phyloP scores from a whole-genome alignment of 2,888 invertebrate species.

The Ischnura elegans region DNA sequence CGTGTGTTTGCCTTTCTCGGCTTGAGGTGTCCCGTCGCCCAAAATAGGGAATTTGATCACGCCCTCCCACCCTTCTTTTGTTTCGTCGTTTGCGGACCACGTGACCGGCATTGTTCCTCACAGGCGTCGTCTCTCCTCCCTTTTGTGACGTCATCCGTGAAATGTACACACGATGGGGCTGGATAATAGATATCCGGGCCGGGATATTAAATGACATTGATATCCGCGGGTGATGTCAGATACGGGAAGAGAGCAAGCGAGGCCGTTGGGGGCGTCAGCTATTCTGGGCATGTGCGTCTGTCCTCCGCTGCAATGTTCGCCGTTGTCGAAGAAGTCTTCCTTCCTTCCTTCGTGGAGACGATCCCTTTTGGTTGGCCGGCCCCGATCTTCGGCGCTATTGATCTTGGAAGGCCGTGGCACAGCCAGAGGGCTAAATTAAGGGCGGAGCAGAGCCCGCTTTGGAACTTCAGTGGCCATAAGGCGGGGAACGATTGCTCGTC shows the following conservation, averaged over 20 bases:
- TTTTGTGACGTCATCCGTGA: slow-evolving; percentile 50
- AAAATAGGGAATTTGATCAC: slow-evolving; percentile 65
- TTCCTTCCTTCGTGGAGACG: background rate
- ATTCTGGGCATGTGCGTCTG: background rate
- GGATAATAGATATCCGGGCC: background rate
- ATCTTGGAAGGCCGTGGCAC: no score
- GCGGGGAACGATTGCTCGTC: no score
- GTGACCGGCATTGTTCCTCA: slow-evolving; percentile 57
- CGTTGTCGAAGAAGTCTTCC: background rate
- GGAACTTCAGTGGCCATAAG: no score
- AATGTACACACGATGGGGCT: background rate
- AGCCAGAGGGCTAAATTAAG: no score
- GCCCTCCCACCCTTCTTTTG: background rate
- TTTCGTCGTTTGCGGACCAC: slow-evolving; percentile 21
- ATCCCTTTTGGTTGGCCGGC: background rate
- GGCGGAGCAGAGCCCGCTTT: no score
- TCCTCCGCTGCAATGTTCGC: background rate
- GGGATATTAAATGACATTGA: slow-evolving; percentile 30
- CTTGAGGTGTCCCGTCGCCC: background rate
- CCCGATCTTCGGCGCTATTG: no score
- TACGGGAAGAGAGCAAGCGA: background rate
- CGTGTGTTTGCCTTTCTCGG: background rate
- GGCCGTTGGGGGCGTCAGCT: background rate
- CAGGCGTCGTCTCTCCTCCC: background rate
- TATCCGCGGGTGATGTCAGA: slow-evolving; percentile 19